Conservation (phyloP, 2,113 vertebrate genomes). For the Thermophis baileyi region DNA sequence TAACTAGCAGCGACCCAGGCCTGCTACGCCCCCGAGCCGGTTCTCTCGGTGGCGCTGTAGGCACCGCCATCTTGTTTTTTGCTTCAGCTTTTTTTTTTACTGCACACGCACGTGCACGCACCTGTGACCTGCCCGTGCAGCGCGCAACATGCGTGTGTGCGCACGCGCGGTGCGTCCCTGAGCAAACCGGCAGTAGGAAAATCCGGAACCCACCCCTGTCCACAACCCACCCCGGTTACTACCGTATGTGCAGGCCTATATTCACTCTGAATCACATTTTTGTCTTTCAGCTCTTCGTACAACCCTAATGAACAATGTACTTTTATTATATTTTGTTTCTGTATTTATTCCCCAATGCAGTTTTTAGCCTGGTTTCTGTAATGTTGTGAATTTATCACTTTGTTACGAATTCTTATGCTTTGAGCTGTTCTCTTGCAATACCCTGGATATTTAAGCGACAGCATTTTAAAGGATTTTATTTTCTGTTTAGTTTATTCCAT, state of each 20-base stretch:
- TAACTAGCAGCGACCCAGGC: too few relatives aligned
- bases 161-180: too few relatives aligned
- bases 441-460: constrained; percentile 66
- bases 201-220: too few relatives aligned
- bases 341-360: neutral
- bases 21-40: too few relatives aligned
- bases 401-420: constrained; percentile 37
- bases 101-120: too few relatives aligned
- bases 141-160: too few relatives aligned
- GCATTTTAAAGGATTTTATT: constrained; percentile 56
- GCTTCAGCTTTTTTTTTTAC: too few relatives aligned
- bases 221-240: too few relatives aligned
- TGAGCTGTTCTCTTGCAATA: constrained; percentile 64
- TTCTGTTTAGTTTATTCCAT: constrained; percentile 63
- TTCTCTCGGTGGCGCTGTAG: too few relatives aligned
- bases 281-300: neutral
- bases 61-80: too few relatives aligned
- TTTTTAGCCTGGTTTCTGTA: constrained; percentile 31
- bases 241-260: neutral
- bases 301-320: neutral
- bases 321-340: constrained; percentile 9
- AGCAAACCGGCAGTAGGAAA: too few relatives aligned
- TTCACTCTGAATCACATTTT: neutral
- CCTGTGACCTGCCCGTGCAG: too few relatives aligned
- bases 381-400: constrained; percentile 39